Evolutionary conservation across 2,113 vertebrate species (phyloP).

Genomic region (Nothoprocta perdicaria): DNA sequence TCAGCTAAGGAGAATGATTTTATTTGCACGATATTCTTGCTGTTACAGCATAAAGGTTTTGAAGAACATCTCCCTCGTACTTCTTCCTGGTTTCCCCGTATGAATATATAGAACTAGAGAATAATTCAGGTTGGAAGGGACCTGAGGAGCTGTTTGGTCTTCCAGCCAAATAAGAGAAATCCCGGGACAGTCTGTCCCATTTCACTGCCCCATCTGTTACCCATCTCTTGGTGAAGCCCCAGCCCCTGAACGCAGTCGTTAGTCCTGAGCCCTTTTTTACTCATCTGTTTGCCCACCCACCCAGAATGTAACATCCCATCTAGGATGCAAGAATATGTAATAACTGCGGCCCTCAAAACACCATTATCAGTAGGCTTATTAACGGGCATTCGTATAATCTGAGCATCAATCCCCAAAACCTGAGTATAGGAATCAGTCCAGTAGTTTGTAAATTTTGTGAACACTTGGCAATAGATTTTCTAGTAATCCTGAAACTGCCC

Average conservation of each 20-base stretch:
- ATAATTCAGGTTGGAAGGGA: neutral
- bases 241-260: no score
- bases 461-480: neutral
- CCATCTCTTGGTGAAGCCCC: no score
- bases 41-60: neutral
- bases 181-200: no score
- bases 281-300: no score
- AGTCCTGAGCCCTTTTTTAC: no score
- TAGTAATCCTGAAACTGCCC: neutral
- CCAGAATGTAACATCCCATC: no score
- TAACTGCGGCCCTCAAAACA: neutral
- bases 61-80: neutral
- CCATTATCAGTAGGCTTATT: accelerated
- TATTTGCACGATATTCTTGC: neutral
- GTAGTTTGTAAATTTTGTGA: neutral
- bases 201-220: no score
- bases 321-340: no score
- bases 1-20: neutral
- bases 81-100: neutral
- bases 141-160: neutral
- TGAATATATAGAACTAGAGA: neutral
- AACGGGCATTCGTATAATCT: neutral
- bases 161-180: no score
- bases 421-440: neutral
- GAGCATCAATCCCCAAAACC: neutral